A percentile compares a stretch with the other conserved stretches of the same genome.
Conservation (phyloP, 1,140 invertebrate genomes). For the Pseudomyrmex dendroicus region DNA sequence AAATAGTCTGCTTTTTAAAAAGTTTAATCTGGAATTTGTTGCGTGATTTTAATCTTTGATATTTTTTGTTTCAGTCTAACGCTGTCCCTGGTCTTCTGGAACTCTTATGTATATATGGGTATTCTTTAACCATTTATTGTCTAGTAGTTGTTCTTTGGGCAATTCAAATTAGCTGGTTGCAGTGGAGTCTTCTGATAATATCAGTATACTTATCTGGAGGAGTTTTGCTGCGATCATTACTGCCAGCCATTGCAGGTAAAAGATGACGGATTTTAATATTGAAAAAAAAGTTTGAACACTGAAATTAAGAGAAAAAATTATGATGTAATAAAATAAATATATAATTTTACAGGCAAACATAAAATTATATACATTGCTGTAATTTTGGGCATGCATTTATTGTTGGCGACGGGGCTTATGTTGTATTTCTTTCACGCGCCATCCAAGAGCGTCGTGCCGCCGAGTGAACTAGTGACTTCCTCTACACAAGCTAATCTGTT, state of each 20-base stretch:
- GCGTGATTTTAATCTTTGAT: neutral
- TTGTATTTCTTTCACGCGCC: conserved; percentile 89
- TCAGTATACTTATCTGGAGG: conserved; percentile 93
- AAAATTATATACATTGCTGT: conserved; percentile 88
- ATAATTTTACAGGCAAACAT: conserved; percentile 85
- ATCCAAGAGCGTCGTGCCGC: neutral
- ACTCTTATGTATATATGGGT: conserved; percentile 97
- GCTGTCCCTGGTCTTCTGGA: conserved; percentile 90
- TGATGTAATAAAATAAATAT: conserved; percentile 6
- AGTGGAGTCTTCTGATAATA: conserved; percentile 94
- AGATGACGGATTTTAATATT: neutral
- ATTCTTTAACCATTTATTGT: conserved; percentile 97
- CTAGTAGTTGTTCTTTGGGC: conserved; percentile 97
- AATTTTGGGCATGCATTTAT: conserved; percentile 91
- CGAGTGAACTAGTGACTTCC: neutral
- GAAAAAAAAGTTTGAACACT: neutral
- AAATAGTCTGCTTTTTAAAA: neutral
- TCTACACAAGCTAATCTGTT: neutral
- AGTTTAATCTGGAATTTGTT: neutral
- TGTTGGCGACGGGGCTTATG: conserved; percentile 94
- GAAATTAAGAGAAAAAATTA: neutral
- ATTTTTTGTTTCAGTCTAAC: conserved; percentile 85
- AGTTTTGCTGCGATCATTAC: conserved; percentile 92
- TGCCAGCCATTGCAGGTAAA: conserved; percentile 89
- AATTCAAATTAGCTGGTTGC: conserved; percentile 92